Base-by-base conservation (phyloP, 2,888 invertebrate species). In the Caenorhabditis zanzibari region DNA sequence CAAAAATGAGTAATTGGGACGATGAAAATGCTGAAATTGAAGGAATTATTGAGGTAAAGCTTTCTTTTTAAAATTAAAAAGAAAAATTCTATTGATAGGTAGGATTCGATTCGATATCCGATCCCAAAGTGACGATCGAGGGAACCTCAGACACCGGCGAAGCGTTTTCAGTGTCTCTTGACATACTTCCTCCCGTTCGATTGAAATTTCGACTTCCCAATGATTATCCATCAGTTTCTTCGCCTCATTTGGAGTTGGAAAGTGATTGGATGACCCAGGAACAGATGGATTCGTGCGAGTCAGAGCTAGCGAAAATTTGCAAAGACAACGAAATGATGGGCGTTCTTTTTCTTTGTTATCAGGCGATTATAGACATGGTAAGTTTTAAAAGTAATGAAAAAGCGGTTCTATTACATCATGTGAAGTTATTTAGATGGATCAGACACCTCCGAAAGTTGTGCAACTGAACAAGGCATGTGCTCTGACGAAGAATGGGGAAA, bases 291-390 rank as follows among this genome's bases (percentile, higher is more conserved):
- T 19, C 24, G 24, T 75, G 75, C 38, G 63, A 81, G 38, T 22
- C 69, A 6, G 64, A 75, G 56, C 22, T 81, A 9, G 12, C 24
- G 22, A 69, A 63, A 49, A 75, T 74, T 73, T 80, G 83, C 28
- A 54, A 77, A 9, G 80, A 83, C n/a, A 64, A 83, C 24, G 38
- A 26, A 19, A 72, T 69, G 49, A 82, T 84, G 80, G 66, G 71
- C 0, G 82, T 84, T 12, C 64, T 86, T 0, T 84, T 59, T 63
- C 64, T 82, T 32, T 86, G 86, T 44, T 82, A 75, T 59, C 82
- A 86, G n/a, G 12, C 47, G 1, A 73, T 85, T n/a, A 74, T 80
- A 49, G 84, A 84, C 38, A 38, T 74, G 49, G 49, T 79, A 41
- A 38, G 22, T 44, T 56, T 56, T 47, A 4, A 32, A 32, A 41